Base-by-base conservation (phyloP, 2,888 invertebrate species). In the Hemistola chrysoprasaria region DNA sequence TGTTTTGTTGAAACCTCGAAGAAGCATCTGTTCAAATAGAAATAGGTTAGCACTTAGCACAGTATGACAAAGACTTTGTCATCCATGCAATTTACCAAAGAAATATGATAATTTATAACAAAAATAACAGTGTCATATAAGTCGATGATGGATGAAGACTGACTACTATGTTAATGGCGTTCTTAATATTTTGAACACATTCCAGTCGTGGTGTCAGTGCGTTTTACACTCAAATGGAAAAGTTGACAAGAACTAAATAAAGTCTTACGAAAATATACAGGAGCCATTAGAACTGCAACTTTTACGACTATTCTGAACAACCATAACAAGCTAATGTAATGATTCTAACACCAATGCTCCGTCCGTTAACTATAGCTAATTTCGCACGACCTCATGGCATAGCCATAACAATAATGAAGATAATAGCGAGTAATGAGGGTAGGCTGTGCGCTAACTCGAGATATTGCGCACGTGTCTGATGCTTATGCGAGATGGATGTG, bases 121-220 rank as follows among this genome's bases (percentile, higher is more conserved):
- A 11, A 34, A 38, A 38, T 30, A 43, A 16, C 11, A 8, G 11
- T 11, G 34, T 26, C 33, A 37, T 24, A 34, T 32, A 31, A 36
- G 20, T 9, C 8, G 34, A 20, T 44, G 43, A 44, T 39, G 33
- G 43, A 44, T 44, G 43, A 27, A 44, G 38, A 44, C 21, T 11
- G 9, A 43, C 33, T 38, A 34, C 34, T 37, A 9, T 23, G 22
- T 8, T 34, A 34, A 38, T 31, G 34, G 16, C 7, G 27, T 30
- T 27, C 10, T 29, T 30, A 36, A 35, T 34, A 35, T 34, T 29
- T 40, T 28, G 16, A 16, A 16, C 16, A 4, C 2, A 16, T 16
- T 16, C 16, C 16, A 3, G 16, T 16, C 3, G 4, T 16, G 16
- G 16, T 16, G 16, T 16, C 16, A 16, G 16, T 3, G 16, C 2